Evolutionary conservation across 2,113 vertebrate genomes (phyloP).

Genomic region (Eleginops maclovinus): DNA sequence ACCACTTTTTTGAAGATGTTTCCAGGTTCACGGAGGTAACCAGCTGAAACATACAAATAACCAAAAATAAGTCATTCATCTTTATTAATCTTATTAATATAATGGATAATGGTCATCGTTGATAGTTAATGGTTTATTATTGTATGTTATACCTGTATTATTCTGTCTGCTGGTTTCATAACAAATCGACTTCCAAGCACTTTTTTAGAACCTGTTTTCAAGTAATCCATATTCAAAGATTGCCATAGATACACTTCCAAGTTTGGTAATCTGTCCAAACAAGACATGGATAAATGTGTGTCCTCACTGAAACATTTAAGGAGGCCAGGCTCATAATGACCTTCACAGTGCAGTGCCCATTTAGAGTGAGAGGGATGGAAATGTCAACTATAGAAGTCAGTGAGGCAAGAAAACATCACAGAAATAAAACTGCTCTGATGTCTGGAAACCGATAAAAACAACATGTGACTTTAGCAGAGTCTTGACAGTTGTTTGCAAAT

Average conservation of each 20-base stretch:
- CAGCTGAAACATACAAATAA: not conserved
- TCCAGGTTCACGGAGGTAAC: too few relatives aligned
- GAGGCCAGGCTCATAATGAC: slow-evolving; percentile 39
- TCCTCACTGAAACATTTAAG: slow-evolving; percentile 61
- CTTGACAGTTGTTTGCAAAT: slow-evolving; percentile 59
- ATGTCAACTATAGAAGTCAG: slow-evolving; percentile 60
- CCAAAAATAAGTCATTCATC: not conserved
- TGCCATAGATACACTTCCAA: not conserved
- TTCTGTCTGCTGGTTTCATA: not conserved
- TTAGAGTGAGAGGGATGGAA: slow-evolving; percentile 52
- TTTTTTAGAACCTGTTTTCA: not conserved
- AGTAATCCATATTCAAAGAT: not conserved
- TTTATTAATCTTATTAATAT: not conserved
- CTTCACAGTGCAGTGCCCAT: slow-evolving; percentile 29
- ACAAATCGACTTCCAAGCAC: not conserved
- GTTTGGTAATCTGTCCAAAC: slow-evolving; percentile 28
- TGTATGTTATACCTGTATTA: too few relatives aligned
- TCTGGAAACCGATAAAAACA: slow-evolving; percentile 48
- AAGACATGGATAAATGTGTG: slow-evolving; percentile 42
- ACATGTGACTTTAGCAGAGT: slow-evolving; percentile 37
- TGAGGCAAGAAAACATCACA: slow-evolving; percentile 43
- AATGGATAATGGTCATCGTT: too few relatives aligned
- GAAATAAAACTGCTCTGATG: slow-evolving; percentile 40
- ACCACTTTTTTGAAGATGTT: not conserved
- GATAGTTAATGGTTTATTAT: too few relatives aligned